Conservation (phyloP, 2,113 vertebrate genomes). For the Monopterus albus region DNA sequence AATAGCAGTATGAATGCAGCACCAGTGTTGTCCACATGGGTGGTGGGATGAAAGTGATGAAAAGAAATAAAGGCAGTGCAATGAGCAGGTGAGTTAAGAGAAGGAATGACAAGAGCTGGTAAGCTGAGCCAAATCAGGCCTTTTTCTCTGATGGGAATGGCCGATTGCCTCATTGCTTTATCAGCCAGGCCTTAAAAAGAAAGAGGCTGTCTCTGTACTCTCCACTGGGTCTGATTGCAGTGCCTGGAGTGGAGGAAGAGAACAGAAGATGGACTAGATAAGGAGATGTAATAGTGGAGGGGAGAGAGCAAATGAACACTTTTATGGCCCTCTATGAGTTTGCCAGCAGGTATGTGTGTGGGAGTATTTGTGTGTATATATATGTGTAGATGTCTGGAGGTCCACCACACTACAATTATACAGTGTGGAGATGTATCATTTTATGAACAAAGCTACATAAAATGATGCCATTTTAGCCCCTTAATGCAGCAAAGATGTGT, state of each 20-base stretch:
- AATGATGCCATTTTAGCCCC: conserved; percentile 14
- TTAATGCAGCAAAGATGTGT: not conserved
- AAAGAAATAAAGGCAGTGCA: conserved; percentile 22
- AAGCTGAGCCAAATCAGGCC: conserved; percentile 29
- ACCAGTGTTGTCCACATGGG: not conserved
- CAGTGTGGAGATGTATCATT: conserved; percentile 10
- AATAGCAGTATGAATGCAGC: not conserved
- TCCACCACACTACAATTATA: conserved; percentile 22
- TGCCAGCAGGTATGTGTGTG: not conserved
- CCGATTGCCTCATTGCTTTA: conserved; percentile 62
- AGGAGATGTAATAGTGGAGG: conserved; percentile 46
- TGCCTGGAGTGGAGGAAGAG: conserved; percentile 33
- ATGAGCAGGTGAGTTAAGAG: conserved; percentile 30
- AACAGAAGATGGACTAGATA: conserved; percentile 63
- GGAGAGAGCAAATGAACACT: conserved; percentile 45
- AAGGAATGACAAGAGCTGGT: conserved; percentile 16
- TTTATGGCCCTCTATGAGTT: conserved; percentile 34
- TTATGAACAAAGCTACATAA: not conserved
- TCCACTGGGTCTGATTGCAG: conserved; percentile 55
- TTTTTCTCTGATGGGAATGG: conserved; percentile 55
- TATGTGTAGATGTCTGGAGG: too few species aligned
- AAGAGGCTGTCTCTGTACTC: conserved; percentile 37
- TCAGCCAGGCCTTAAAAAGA: conserved; percentile 60
- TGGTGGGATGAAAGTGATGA: conserved; percentile 1
- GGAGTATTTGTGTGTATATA: conserved; percentile 11